Conservation (phyloP, 2,113 vertebrate species). For the Paralichthys olivaceus region DNA sequence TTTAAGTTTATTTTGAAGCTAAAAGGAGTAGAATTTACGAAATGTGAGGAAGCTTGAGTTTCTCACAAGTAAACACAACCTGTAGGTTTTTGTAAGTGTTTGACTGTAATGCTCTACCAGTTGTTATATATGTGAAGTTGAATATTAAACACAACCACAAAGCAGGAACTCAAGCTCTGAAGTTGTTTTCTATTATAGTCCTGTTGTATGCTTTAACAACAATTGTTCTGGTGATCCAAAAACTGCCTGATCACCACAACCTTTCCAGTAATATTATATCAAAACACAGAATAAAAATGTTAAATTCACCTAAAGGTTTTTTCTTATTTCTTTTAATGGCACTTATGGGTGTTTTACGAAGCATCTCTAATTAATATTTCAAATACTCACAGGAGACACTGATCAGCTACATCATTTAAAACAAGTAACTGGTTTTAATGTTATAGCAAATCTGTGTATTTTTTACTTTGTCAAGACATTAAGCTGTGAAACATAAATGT, state of each 20-base stretch:
- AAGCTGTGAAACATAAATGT: too few relatives aligned
- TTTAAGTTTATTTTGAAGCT: slow-evolving; percentile 16
- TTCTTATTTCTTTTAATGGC: slow-evolving; percentile 1
- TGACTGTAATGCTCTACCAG: slow-evolving; percentile 9
- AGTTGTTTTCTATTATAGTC: neutral
- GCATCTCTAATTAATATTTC: too few relatives aligned
- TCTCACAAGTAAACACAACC: slow-evolving; percentile 7
- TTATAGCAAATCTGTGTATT: too few relatives aligned
- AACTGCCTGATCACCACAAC: neutral
- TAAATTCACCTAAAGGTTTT: slow-evolving; percentile 3
- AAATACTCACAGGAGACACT: too few relatives aligned
- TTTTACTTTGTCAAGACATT: too few relatives aligned
- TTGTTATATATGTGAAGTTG: slow-evolving; percentile 27
- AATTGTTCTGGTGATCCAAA: neutral
- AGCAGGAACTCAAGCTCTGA: neutral
- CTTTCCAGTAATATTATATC: neutral
- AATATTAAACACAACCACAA: slow-evolving; percentile 34
- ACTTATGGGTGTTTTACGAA: too few relatives aligned
- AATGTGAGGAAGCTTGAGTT: neutral
- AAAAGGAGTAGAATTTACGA: neutral
- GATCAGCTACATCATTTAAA: too few relatives aligned
- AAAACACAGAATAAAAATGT: slow-evolving; percentile 22
- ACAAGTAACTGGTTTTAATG: too few relatives aligned
- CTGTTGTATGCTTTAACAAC: neutral
- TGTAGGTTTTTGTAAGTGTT: slow-evolving; percentile 12